phyloP scores from a whole-genome alignment of 2,888 invertebrate species.

The Ochropleura leucogaster region DNA sequence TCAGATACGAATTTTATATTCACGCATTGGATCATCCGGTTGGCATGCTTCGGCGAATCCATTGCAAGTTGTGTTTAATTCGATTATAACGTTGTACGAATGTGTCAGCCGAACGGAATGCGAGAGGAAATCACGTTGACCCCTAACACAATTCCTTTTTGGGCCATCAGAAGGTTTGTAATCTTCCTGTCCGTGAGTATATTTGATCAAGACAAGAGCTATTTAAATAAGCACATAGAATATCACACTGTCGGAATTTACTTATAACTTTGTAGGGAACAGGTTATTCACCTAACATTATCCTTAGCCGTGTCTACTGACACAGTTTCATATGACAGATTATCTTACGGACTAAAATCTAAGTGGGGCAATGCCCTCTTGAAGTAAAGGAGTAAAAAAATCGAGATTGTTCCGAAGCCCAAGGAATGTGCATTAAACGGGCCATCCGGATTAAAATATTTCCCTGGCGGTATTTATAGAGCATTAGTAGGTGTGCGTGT shows the following conservation, averaged over 20 bases:
- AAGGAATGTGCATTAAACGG: conserved; percentile 88
- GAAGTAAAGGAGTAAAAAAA: conserved; percentile 75
- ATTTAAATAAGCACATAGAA: conserved; percentile 69
- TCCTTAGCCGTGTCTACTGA: conserved; percentile 79
- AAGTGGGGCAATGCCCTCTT: conserved; percentile 81
- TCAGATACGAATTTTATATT: conserved; percentile 80
- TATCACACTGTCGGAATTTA: conserved; percentile 70
- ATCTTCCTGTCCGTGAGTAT: conserved; percentile 77
- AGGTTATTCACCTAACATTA: conserved; percentile 78
- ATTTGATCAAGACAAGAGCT: conserved; percentile 53
- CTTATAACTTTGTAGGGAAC: conserved; percentile 68
- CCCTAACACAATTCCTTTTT: conserved; percentile 86
- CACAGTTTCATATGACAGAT: conserved; percentile 79
- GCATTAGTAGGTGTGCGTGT: conserved; percentile 87
- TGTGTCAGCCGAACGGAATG: conserved; percentile 87
- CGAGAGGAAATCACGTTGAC: conserved; percentile 88
- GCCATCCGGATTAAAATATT: conserved; percentile 90
- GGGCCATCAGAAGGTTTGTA: conserved; percentile 79
- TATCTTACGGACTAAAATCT: conserved; percentile 75
- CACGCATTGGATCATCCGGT: conserved; percentile 82
- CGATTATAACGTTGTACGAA: conserved; percentile 80
- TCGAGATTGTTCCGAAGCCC: conserved; percentile 80
- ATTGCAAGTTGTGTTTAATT: conserved; percentile 84
- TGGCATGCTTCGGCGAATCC: conserved; percentile 79
- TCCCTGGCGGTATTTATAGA: conserved; percentile 88